Base-by-base conservation (phyloP, 2,797 vertebrate species). In the Leptodactylus fallax region DNA sequence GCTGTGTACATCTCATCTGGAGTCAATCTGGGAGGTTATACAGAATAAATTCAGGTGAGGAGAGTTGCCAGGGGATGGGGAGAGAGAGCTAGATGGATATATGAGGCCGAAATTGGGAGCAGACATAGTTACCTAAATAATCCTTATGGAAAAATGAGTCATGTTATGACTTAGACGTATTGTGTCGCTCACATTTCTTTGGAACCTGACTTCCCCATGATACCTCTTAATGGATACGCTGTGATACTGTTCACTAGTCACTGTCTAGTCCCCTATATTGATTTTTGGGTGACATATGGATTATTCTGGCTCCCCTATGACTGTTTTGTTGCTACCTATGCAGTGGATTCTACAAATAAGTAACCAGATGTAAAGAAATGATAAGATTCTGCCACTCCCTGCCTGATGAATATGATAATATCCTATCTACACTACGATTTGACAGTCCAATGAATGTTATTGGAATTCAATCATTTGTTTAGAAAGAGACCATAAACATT, bases 381-480 rank as follows among this genome's bases (percentile, higher is more conserved):
- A 19, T 87, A 17, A n/a, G 7, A 45, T 65, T 53, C 36, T 4
- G 60, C 61, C 84, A 69, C 87, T 85, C 80, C 87, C 78, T 49
- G 67, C 45, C 93, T 96, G 94, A 97, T 97, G 96, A 96, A 97
- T 97, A 97, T 97, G 96, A 96, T 90, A 96, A 95, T 63, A 94
- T 4, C 89, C 93, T 93, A 93, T 92, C 92, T 95, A 94, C 94
- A 93, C 88, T 82, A 94, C 91, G 92, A 96, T 96, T 95, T 96
- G 95, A 95, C 93, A 95, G 96, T 96, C 94, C 94, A 94, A 95
- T 94, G 89, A 93, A 76, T 81, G 96, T 96, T 96, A 97, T 96
- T 97, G 95, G 97, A 96, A 96, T 91, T 92, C 93, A 96, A 96
- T 96, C 96, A 97, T 95, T 95, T 96, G 95, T 94, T 95, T 94